Evolutionary conservation across 2,797 vertebrate genomes (phyloP), one percentile per base, ranked within the genome.

Genomic region (Fundulus diaphanus): DNA sequence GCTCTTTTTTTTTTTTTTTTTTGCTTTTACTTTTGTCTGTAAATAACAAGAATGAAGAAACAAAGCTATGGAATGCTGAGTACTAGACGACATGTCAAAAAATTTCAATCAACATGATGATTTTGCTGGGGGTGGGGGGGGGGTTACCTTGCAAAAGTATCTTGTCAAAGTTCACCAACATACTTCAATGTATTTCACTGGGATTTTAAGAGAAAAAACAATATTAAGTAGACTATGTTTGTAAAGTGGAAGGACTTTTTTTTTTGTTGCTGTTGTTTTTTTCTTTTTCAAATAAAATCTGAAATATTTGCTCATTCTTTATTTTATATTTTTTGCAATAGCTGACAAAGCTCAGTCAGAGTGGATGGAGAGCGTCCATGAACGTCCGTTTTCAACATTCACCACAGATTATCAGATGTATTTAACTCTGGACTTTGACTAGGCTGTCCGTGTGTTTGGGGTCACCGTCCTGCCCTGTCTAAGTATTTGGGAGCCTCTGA

Each of bases 21-120:
- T n/a, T n/a, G n/a, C n/a, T n/a, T n/a, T 29, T 57, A 22, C 49
- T 73, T 75, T n/a, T 71, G 48, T 22, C 20, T 52, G 2, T 31
- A 75, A 68, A 68, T 40, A 3, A 11, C 7, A 52, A 31, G n/a
- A 70, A 73, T 73, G 20, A 27, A 54, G 11, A 37, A 22, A 75
- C n/a, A 57, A 5, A 24, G 13, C 44, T 31, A 35, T 40, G n/a
- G 22, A 54, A 54, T 7, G 24, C 40, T 1, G 73, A 78, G 37
- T 37, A 66, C 15, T 33, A 51, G 16, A 77, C 42, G 49, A 63
- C 65, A 63, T 72, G 31, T 57, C 65, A 77, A 68, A 37, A 35
- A 22, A 49, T 27, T 54, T 7, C 24, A 20, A 7, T 52, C 15
- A n/a, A 52, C 59, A 70, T 46, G 33, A 42, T 24, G 46, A 27